These are phyloP conservation scores for Hyperoplus lanceolatus DNA, from an alignment of 2,797 vertebrate species.

Conservation along the genomic window DNA sequence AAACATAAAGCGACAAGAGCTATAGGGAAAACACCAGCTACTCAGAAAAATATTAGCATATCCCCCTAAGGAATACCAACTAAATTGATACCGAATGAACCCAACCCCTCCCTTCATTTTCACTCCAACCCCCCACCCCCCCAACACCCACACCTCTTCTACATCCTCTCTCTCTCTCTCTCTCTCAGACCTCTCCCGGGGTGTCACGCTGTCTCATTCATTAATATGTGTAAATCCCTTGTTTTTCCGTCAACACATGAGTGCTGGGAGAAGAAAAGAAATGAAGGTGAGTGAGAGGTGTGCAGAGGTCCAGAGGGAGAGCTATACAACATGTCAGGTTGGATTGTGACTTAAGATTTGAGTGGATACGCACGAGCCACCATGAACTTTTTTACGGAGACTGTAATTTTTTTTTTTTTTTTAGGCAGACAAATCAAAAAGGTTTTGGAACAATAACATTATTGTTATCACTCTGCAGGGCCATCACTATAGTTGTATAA, in stretches of 20 bases:
- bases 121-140: conserved; percentile 1
- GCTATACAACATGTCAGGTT: conserved; percentile 73
- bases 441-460: not conserved
- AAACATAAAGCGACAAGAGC: conserved; percentile 68
- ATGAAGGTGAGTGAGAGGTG: conserved; percentile 77
- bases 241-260: conserved; percentile 80
- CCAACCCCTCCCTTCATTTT: conserved; percentile 62
- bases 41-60: conserved; percentile 88
- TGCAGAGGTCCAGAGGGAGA: conserved; percentile 85
- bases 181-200: conserved; percentile 83
- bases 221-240: conserved; percentile 93
- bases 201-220: conserved; percentile 91
- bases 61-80: conserved; percentile 91
- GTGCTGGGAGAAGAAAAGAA: conserved; percentile 9
- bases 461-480: not conserved
- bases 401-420: not conserved
- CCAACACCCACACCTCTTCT: not conserved
- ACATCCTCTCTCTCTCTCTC: conserved; percentile 37
- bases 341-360: conserved; percentile 78
- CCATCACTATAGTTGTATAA: too few species aligned
- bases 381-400: not conserved
- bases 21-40: conserved; percentile 86
- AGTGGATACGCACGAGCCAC: not conserved
- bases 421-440: not conserved
- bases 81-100: conserved; percentile 90